phyloP scores from a whole-genome alignment of 2,113 vertebrate genomes.

The Indicator maculatus region DNA sequence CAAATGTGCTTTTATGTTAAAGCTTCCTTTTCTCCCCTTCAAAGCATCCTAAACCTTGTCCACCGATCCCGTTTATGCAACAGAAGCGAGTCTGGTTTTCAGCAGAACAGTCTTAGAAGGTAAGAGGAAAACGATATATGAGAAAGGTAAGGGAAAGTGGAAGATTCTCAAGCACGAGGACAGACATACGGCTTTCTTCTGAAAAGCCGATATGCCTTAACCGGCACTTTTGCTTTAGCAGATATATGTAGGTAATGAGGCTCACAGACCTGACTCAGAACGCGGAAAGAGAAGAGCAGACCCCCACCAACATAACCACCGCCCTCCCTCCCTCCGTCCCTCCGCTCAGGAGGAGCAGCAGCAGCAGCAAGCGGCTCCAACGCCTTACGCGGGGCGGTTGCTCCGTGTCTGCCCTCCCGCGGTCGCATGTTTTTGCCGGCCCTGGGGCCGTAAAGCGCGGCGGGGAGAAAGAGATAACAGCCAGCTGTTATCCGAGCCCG shows the following conservation, averaged over 20 bases:
- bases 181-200: not conserved
- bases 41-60: not conserved
- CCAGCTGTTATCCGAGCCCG: too few relatives aligned
- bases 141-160: fast-evolving
- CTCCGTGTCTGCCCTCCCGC: not conserved
- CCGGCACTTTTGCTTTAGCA: fast-evolving
- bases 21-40: not conserved
- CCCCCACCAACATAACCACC: fast-evolving
- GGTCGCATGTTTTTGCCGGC: fast-evolving
- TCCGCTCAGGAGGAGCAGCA: fast-evolving
- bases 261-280: not conserved
- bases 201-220: not conserved
- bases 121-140: fast-evolving
- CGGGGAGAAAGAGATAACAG: too few relatives aligned
- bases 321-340: fast-evolving
- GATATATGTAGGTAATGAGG: fast-evolving
- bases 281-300: fast-evolving
- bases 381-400: fast-evolving
- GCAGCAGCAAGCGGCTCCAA: fast-evolving
- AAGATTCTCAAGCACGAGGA: fast-evolving
- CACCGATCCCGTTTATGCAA: fast-evolving
- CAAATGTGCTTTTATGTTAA: not conserved
- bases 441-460: fast-evolving
- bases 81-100: not conserved
- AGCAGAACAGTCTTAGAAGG: fast-evolving